Evolutionary conservation across 2,888 invertebrate genomes (phyloP).

Genomic region (Drosophila nr. perissopoda): DNA sequence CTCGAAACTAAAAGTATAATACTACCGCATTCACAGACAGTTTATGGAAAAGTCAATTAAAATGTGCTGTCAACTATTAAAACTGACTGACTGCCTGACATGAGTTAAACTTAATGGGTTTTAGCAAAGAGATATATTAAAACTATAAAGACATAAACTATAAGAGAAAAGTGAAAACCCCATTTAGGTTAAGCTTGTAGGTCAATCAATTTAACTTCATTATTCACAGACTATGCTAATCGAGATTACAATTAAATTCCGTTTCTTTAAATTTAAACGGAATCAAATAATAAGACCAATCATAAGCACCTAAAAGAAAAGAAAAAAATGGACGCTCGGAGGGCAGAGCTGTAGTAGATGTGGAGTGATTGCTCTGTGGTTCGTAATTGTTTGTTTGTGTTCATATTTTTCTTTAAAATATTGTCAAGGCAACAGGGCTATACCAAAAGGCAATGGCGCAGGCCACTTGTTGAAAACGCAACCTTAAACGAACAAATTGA

Average conservation of each 20-base stretch:
- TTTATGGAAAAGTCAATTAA: slow-evolving; percentile 38
- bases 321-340: slow-evolving; percentile 1
- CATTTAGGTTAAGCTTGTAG: neutral
- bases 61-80: slow-evolving; percentile 38
- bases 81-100: slow-evolving; percentile 2
- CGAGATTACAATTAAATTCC: neutral
- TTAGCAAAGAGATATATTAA: neutral
- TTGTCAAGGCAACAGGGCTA: slow-evolving; percentile 34
- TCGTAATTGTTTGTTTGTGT: slow-evolving; percentile 52
- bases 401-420: slow-evolving; percentile 47
- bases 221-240: neutral
- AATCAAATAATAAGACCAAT: slow-evolving; percentile 33
- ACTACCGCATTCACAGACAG: neutral
- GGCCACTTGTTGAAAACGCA: slow-evolving; percentile 49
- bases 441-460: neutral
- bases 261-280: neutral
- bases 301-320: slow-evolving; percentile 11
- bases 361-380: slow-evolving; percentile 11
- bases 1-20: neutral
- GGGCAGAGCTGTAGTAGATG: neutral
- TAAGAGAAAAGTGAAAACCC: neutral
- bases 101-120: slow-evolving; percentile 11
- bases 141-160: neutral
- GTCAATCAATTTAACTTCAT: neutral
- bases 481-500: slow-evolving; percentile 51